Evolutionary conservation across 1,140 invertebrate species (phyloP).

Genomic region (Augochlora pura): DNA sequence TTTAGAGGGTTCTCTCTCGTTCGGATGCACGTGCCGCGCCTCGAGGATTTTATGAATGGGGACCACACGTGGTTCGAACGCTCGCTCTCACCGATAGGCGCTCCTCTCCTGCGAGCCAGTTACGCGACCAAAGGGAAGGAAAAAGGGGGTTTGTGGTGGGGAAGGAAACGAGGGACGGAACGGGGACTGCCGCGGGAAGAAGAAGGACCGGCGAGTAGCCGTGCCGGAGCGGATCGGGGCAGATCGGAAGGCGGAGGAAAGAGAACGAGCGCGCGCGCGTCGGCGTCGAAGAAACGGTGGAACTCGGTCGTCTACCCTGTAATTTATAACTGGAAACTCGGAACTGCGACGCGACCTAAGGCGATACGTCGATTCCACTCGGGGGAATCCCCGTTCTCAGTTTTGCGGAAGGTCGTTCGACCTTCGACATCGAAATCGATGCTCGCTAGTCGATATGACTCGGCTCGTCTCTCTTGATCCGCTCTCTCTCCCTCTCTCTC

Average conservation of each 20-base stretch:
- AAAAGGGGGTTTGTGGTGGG: conserved; percentile 5
- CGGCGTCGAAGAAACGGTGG: conserved; percentile 46
- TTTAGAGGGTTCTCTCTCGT: conserved; percentile 31
- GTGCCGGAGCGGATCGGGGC: background rate
- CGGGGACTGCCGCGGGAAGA: conserved; percentile 4
- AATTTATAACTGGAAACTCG: conserved; percentile 70
- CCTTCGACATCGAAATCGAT: conserved; percentile 62
- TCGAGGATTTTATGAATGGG: conserved; percentile 64
- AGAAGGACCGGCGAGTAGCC: background rate
- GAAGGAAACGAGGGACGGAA: conserved; percentile 15
- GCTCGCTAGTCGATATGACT: conserved; percentile 9
- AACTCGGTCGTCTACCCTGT: conserved; percentile 67
- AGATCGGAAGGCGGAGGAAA: background rate
- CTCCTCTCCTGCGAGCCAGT: conserved; percentile 52
- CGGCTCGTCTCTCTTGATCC: no score
- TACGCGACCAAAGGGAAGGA: conserved; percentile 54
- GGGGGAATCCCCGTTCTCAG: conserved; percentile 48
- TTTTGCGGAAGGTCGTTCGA: conserved; percentile 63
- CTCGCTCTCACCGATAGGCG: conserved; percentile 17
- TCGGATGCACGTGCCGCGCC: conserved; percentile 52
- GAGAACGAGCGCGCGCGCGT: background rate
- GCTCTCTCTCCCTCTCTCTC: no score
- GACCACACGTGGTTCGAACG: conserved; percentile 66
- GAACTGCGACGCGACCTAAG: conserved; percentile 65
- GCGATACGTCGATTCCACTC: conserved; percentile 66